phyloP scores from a whole-genome alignment of 2,113 vertebrate species.

The Triplophysa siluroides region DNA sequence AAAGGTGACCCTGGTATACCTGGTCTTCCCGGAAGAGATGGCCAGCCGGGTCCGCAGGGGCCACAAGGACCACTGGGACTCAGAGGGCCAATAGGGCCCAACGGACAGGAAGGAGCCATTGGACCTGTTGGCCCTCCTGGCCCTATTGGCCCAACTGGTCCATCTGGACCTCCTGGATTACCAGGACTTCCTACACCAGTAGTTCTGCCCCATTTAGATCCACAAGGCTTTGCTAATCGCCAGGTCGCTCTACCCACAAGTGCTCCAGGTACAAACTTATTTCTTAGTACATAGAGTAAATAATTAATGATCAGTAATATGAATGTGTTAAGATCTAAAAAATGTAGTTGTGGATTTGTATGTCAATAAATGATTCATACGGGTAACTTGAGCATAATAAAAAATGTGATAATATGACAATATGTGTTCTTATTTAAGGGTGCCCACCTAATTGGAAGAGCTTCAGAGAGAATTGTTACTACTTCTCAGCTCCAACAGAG shows the following conservation, averaged over 20 bases:
- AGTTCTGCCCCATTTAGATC: constrained; percentile 36
- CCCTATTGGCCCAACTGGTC: constrained; percentile 81
- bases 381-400: not conserved
- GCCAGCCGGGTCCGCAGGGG: constrained; percentile 80
- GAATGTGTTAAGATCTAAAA: too few relatives aligned
- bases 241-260: constrained; percentile 51
- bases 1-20: constrained; percentile 85
- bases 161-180: constrained; percentile 82
- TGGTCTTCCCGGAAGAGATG: constrained; percentile 84
- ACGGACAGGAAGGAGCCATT: constrained; percentile 81
- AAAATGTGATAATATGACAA: not conserved
- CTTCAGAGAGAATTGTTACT: constrained; percentile 90
- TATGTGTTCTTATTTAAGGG: constrained; percentile 68
- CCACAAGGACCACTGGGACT: constrained; percentile 82
- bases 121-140: constrained; percentile 84
- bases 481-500: constrained; percentile 79
- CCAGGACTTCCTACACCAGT: constrained; percentile 83
- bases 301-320: too few relatives aligned
- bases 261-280: constrained; percentile 57
- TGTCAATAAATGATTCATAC: not conserved
- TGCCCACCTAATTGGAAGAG: constrained; percentile 84
- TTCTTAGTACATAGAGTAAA: too few relatives aligned
- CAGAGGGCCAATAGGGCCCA: constrained; percentile 81
- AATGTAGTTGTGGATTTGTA: too few relatives aligned
- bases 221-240: constrained; percentile 50